Percentiles rank a stretch among this genome's conserved stretches.
phyloP scores from a whole-genome alignment of 2,113 vertebrate genomes.

The Mastomys natalensis region DNA sequence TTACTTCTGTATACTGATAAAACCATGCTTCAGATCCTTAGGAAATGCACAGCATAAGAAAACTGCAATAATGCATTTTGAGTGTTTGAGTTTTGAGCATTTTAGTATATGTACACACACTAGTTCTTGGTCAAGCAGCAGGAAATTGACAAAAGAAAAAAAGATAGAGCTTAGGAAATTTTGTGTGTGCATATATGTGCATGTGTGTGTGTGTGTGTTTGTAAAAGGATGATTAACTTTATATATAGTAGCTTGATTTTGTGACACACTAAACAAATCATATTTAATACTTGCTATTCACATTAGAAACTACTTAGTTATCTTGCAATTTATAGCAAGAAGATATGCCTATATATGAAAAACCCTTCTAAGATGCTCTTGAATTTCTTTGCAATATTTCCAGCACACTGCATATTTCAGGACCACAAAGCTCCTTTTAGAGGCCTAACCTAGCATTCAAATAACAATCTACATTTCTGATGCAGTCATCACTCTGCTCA shows the following conservation, averaged over 20 bases:
- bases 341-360: neutral
- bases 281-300: neutral
- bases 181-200: rapidly evolving
- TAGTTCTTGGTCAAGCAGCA: neutral
- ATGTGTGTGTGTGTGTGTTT: neutral
- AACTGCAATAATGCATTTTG: neutral
- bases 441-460: neutral
- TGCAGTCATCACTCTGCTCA: neutral
- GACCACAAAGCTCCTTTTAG: neutral
- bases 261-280: neutral
- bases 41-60: neutral
- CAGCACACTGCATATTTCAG: neutral
- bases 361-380: neutral
- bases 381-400: neutral
- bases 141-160: neutral
- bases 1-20: constrained; percentile 6
- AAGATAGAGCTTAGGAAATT: neutral
- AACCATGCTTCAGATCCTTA: neutral
- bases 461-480: neutral
- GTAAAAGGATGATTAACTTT: neutral
- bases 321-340: neutral
- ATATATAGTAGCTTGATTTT: neutral
- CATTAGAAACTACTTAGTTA: neutral
- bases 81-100: neutral
- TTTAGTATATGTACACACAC: neutral